These are phyloP conservation scores for Plusia festucae DNA, from an alignment of 2,888 invertebrate genomes.

Conservation along the genomic window DNA sequence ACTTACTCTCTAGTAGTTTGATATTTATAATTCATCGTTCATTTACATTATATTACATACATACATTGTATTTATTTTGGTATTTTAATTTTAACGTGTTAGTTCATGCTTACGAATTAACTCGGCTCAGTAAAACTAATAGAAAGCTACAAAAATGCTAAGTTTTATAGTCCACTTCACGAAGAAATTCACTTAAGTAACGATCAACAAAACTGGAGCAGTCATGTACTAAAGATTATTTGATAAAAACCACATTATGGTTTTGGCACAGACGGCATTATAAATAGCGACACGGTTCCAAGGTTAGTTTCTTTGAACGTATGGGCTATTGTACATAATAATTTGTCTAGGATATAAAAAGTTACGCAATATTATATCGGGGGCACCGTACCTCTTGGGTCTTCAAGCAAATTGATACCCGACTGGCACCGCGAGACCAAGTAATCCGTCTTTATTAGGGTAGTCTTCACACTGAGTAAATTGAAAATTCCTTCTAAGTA, in stretches of 20 bases:
- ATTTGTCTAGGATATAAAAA: conserved; percentile 52
- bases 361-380: conserved; percentile 40
- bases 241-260: conserved; percentile 57
- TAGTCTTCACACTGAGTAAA: conserved; percentile 80
- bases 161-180: conserved; percentile 45
- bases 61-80: background rate
- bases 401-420: conserved; percentile 71
- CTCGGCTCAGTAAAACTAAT: conserved; percentile 44
- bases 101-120: conserved; percentile 22
- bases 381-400: conserved; percentile 55
- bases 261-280: conserved; percentile 52
- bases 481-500: conserved; percentile 88
- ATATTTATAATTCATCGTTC: background rate
- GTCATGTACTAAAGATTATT: conserved; percentile 56
- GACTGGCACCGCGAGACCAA: conserved; percentile 68
- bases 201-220: conserved; percentile 52
- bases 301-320: conserved; percentile 40
- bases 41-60: too few relatives aligned
- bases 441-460: conserved; percentile 86
- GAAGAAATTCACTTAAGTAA: conserved; percentile 54
- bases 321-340: conserved; percentile 53
- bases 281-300: conserved; percentile 53
- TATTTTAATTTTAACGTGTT: conserved; percentile 29
- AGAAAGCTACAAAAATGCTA: conserved; percentile 32
- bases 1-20: background rate